Evolutionary conservation across 1,140 invertebrate species (phyloP), one percentile per base, ranked within the genome.

Genomic region (Choristoneura fumiferana): DNA sequence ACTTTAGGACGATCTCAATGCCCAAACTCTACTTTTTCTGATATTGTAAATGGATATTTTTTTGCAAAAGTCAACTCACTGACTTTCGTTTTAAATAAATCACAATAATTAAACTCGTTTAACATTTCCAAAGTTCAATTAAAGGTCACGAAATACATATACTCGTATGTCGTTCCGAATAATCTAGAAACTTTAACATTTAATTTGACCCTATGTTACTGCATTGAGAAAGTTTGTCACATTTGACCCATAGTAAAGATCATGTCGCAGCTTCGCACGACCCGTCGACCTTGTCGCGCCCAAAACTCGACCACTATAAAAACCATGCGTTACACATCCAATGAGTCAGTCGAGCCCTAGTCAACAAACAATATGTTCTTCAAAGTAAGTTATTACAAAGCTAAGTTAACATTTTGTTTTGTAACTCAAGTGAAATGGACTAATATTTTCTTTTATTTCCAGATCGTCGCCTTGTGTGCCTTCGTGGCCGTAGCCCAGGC

Each of bases 391-490:
- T 12, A 36, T 33, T 36, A 39, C 5, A 29, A 14, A 33, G 9
- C 33, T 35, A 43, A 45, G 33, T 17, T 8, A 12, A 39, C n/a
- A 39, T 9, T 12, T 13, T 8, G 36, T 29, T 54, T 55, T 57
- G 2, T 45, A 43, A 1, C 1, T 45, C 35, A 34, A 40, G n/a
- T 10, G 13, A 15, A 56, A 18, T 12, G 10, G 33, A 35, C 38
- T 36, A 54, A 22, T 15, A 52, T n/a, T 58, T 54, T 58, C 17
- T 49, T 29, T n/a, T n/a, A 17, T 43, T 68, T 77, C 2, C 63
- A 85, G 82, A 60, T 85, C 13, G 1, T 86, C 8, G 62, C 69
- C 36, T 45, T 86, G 33, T 76, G 76, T 62, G 79, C 78, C 33
- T 52, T 86, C 8, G 54, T 84, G 71, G 81, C 75, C 40, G 74